A percentile compares a stretch with the other conserved stretches of the same genome.
Conservation (phyloP, 2,113 vertebrate genomes). For the Malurus melanocephalus region DNA sequence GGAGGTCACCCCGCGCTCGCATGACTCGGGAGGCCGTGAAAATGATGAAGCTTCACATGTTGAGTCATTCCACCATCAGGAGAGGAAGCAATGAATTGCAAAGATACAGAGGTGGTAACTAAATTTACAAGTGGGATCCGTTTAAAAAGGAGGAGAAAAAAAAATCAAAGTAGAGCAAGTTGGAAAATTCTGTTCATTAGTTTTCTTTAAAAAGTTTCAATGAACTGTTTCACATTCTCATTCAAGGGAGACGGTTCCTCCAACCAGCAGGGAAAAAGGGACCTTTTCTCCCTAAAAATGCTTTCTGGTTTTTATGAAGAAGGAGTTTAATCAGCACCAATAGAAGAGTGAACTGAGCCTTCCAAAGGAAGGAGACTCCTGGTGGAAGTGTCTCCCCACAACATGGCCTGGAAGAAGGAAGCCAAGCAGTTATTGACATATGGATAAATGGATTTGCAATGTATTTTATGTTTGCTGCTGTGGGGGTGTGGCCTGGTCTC, state of each 20-base stretch:
- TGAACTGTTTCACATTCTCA: constrained; percentile 29
- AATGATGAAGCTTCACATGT: constrained; percentile 61
- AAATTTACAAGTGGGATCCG: constrained; percentile 61
- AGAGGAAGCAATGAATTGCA: constrained; percentile 60
- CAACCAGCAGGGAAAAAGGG: neutral
- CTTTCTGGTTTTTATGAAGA: neutral
- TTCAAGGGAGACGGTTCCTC: constrained; percentile 4
- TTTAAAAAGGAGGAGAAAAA: constrained; percentile 36
- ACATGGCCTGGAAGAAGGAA: neutral
- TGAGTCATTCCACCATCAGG: constrained; percentile 63
- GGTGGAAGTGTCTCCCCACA: neutral
- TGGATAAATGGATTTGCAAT: neutral
- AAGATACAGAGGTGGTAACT: constrained; percentile 65
- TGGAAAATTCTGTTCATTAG: constrained; percentile 62
- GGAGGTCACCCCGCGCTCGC: constrained; percentile 19
- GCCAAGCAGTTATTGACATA: neutral
- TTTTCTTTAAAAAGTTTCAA: constrained; percentile 49
- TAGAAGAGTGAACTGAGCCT: neutral
- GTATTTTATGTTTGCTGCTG: neutral
- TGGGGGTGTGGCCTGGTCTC: neutral
- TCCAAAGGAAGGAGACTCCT: neutral
- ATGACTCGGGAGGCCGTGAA: constrained; percentile 57
- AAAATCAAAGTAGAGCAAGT: constrained; percentile 63
- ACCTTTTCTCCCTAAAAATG: neutral
- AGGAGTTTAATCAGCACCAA: constrained; percentile 5